Conservation (phyloP, 2,888 invertebrate genomes). For the Lasioglossum oenotherae region DNA sequence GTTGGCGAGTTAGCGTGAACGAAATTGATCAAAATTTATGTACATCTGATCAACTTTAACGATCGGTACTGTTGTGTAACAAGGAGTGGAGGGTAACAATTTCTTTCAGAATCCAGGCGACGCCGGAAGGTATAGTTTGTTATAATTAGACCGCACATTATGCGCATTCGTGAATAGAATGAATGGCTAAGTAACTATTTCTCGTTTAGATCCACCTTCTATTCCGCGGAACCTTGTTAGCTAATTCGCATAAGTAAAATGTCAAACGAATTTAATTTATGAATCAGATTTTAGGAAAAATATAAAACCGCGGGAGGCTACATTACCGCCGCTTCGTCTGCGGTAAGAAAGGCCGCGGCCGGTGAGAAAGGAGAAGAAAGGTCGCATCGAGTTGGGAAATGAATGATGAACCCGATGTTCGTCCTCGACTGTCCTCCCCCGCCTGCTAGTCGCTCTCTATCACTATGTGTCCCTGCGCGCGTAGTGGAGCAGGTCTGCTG, state of each 20-base stretch:
- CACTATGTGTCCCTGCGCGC: slow-evolving; percentile 32
- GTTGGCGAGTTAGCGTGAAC: background rate
- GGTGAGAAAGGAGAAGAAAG: slow-evolving; percentile 40
- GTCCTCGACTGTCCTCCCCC: slow-evolving; percentile 55
- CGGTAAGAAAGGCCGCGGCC: slow-evolving; percentile 13
- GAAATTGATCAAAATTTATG: background rate
- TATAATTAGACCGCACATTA: background rate
- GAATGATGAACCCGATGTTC: slow-evolving; percentile 71
- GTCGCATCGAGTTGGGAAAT: slow-evolving; percentile 66
- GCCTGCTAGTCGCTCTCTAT: background rate
- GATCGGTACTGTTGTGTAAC: background rate
- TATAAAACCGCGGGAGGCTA: background rate
- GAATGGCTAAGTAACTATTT: too few species aligned
- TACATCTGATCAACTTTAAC: background rate
- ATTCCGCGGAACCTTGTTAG: too few species aligned
- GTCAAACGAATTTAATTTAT: background rate
- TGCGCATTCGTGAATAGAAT: background rate
- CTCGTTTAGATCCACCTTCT: too few species aligned
- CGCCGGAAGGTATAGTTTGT: background rate
- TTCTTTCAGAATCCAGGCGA: background rate
- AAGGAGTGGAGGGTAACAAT: background rate
- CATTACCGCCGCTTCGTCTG: background rate
- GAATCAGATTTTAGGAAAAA: background rate
- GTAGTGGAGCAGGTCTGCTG: slow-evolving; percentile 79
- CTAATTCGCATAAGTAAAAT: too few species aligned